Conservation (phyloP, 2,113 vertebrate species). For the Brienomyrus longianalis region DNA sequence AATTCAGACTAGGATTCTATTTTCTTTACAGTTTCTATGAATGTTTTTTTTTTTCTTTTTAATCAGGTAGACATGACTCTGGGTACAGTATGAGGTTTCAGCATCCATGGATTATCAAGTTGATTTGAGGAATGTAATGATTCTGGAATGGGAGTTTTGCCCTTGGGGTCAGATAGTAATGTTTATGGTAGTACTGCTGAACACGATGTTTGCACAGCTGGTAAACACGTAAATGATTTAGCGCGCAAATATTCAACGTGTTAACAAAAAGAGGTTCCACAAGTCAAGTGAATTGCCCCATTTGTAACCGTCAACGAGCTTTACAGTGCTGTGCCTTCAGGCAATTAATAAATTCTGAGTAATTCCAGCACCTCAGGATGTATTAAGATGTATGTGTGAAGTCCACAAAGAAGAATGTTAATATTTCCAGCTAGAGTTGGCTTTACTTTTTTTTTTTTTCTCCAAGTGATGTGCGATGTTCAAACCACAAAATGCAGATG, state of each 20-base stretch:
- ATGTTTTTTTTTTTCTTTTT: neutral
- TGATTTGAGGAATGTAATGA: neutral
- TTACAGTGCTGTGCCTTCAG: neutral
- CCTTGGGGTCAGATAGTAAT: neutral
- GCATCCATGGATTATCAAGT: neutral
- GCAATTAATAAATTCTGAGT: neutral
- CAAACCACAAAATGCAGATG: neutral
- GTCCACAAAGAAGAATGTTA: neutral
- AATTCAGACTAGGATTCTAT: neutral
- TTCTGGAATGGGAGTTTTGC: neutral
- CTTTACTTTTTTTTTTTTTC: neutral
- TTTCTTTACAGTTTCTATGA: neutral
- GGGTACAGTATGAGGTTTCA: neutral
- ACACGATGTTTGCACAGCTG: conserved; percentile 5
- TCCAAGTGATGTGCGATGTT: neutral
- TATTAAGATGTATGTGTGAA: neutral
- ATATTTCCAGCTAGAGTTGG: neutral
- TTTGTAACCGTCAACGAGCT: neutral
- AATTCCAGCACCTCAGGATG: neutral
- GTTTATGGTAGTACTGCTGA: neutral
- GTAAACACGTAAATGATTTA: neutral
- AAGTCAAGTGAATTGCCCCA: neutral
- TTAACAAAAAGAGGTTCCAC: neutral
- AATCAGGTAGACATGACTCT: neutral
- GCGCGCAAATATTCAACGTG: neutral